These are phyloP conservation scores for Gadopsis bispinosus DNA, from an alignment of 2,797 vertebrate genomes.

Conservation along the genomic window DNA sequence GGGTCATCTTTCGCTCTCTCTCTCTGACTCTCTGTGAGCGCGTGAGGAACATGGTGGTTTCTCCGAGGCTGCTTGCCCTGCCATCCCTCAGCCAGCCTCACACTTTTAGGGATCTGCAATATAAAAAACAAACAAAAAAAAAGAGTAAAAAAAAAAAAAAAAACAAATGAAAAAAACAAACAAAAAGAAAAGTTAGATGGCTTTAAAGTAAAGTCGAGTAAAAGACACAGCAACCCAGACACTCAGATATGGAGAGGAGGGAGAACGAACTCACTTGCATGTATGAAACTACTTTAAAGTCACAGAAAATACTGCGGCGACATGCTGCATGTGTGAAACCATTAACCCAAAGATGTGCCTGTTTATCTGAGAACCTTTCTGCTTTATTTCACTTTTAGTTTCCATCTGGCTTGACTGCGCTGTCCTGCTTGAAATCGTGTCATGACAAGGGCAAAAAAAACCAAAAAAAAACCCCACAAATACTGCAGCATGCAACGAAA, in stretches of 20 bases:
- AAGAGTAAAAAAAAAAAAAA: conserved; percentile 79
- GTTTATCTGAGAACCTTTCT: background rate
- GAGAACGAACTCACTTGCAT: conserved; percentile 24
- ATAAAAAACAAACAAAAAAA: conserved; percentile 84
- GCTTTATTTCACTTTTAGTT: background rate
- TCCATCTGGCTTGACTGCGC: conserved; percentile 21
- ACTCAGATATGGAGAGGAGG: conserved; percentile 46
- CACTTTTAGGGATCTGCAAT: conserved; percentile 97
- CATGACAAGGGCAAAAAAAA: conserved; percentile 7
- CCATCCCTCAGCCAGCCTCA: conserved; percentile 87
- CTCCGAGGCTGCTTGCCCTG: conserved; percentile 90
- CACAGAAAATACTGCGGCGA: background rate
- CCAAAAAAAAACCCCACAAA: conserved; percentile 13
- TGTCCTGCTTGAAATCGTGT: conserved; percentile 49
- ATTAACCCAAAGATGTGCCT: background rate
- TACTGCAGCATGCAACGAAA: conserved; percentile 49
- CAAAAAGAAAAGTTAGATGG: conserved; percentile 67
- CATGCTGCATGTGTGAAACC: conserved; percentile 6
- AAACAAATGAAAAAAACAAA: conserved; percentile 64
- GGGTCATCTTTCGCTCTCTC: conserved; percentile 67
- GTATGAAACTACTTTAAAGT: conserved; percentile 10
- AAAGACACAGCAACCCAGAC: conserved; percentile 44
- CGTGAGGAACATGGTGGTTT: conserved; percentile 75
- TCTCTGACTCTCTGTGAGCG: conserved; percentile 67
- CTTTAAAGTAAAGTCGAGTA: conserved; percentile 31